Base-by-base conservation (phyloP, 2,797 vertebrate genomes). In the Psittacula echo region DNA sequence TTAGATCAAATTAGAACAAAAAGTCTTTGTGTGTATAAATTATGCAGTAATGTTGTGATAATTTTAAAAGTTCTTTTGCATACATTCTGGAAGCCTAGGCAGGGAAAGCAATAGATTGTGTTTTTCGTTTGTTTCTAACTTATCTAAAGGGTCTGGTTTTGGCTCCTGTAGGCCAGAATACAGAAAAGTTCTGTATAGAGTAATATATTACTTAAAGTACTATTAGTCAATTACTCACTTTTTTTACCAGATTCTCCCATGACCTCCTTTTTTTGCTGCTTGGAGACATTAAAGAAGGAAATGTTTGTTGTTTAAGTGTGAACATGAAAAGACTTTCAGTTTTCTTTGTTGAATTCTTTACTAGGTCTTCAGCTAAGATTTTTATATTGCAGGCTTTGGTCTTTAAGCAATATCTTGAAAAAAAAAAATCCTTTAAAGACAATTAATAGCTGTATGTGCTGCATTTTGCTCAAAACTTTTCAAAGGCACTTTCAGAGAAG, bases 1-100 rank as follows among this genome's bases (percentile, higher is more conserved):
- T 58, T 58, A 58, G n/a, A 58, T 34, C 54, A 34, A 23, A 58
- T 58, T 58, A 21, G 9, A 44, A 39, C 5, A 75, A 4, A 70
- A 44, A 7, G 7, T 76, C 34, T 42, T 30, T 0, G 0, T 41
- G 7, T 37, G 0, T 61, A 17, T 53, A 70, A 91, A n/a, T 56
- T 41, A 19, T 0, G 1, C 11, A 21, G 10, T 65, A 48, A 32
- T 5, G 5, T 29, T 77, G 19, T 84, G 17, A 23, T 41, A 6
- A 19, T 67, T 27, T 56, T 51, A 24, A n/a, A 85, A 62, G 11
- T 44, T 65, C 30, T 66, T 77, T 20, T 13, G 24, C 5, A 10
- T 44, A 58, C 5, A 24, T 30, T 10, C 26, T 74, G 47, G 32
- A 85, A 89, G 54, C 37, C 26, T 44, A 37, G 0, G 0, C 2